Base-by-base conservation (phyloP, 1,140 invertebrate species). In the Drosophila quadrilineata region DNA sequence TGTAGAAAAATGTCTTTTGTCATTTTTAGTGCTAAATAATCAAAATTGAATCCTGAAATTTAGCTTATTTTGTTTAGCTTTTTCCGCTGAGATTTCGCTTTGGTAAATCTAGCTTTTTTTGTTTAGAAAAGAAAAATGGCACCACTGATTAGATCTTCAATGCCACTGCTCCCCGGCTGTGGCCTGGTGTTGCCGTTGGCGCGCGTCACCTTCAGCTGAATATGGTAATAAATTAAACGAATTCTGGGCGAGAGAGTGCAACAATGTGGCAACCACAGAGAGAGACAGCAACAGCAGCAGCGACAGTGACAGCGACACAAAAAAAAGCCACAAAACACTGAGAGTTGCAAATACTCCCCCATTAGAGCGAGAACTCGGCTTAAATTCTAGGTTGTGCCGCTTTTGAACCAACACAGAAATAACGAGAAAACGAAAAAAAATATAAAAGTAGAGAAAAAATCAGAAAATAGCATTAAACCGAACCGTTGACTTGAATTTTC, bases 211-310 rank as follows among this genome's bases (percentile, higher is more conserved):
- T 73, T 86, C 80, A 64, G 26, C 75, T 86, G 82, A 87, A 87
- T 87, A 86, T 86, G 82, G 69, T 86, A 87, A 86, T 86, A 86
- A 86, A 86, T 86, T 86, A 86, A 87, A 68, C 57, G 64, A 75
- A 80, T 86, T 85, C 70, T 56, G n/a, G n/a, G n/a, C n/a, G n/a
- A n/a, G n/a, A n/a, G n/a, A 60, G 41, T 28, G 41, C 38, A 54
- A 67, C 45, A 62, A 71, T 56, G 53, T 33, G 53, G 59, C 56
- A 67, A 38, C 46, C 46, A 60, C 26, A 6, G 17, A 22, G 10
- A 14, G 31, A 12, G 38, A 9, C 9, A 17, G 48, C 31, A 28
- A 62, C 22, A 21, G 38, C 36, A 43, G 10, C 45, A 14, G 35
- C 24, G 22, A 10, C 48, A 22, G 57, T 50, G 33, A 41, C 50